phyloP scores from a whole-genome alignment of 2,888 invertebrate species.

The Hydropsyche betteni region DNA sequence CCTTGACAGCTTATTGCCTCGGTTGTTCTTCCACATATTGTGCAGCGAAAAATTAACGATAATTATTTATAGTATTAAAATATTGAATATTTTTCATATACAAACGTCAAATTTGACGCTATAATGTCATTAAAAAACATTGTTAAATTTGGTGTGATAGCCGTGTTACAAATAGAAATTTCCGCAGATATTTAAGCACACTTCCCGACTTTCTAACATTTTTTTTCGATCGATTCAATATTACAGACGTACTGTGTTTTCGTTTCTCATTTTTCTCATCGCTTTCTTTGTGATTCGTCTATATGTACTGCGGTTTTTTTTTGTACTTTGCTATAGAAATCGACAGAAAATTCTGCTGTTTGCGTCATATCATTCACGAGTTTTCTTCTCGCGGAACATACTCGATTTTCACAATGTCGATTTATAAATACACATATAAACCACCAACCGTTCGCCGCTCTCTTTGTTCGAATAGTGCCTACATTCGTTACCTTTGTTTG shows the following conservation, averaged over 20 bases:
- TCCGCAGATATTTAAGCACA: background rate
- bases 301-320: background rate
- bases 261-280: constrained; percentile 15
- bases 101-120: too few species aligned
- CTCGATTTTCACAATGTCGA: too few species aligned
- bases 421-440: too few species aligned
- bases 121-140: too few species aligned
- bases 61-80: too few species aligned
- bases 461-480: constrained; percentile 19
- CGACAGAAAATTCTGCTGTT: constrained; percentile 1
- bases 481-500: constrained; percentile 19
- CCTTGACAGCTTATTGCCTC: constrained; percentile 29
- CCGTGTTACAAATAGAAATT: background rate
- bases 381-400: background rate
- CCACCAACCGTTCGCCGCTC: constrained; percentile 8
- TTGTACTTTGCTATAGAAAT: background rate
- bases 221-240: background rate
- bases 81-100: too few species aligned
- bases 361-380: constrained; percentile 12
- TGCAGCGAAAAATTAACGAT: background rate
- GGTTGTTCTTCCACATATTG: constrained; percentile 19
- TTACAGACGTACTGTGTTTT: background rate
- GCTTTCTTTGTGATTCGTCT: constrained; percentile 9
- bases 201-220: background rate
- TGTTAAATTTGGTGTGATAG: too few species aligned